A percentile compares a stretch with the other conserved stretches of the same genome.
Conservation (phyloP, 2,888 invertebrate species). For the Zhuqinia jingwanae region DNA sequence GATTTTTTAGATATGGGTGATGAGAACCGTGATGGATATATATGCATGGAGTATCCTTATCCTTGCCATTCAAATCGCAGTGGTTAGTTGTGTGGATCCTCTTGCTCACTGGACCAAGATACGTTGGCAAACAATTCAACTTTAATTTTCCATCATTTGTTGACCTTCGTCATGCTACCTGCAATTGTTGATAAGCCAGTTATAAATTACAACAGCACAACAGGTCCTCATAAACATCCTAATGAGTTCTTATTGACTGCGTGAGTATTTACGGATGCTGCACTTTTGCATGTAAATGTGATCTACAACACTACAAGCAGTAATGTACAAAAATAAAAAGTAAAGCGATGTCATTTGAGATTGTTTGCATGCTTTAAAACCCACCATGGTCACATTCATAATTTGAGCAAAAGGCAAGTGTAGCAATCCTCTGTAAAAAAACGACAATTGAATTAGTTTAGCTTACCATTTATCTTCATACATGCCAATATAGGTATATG, state of each 20-base stretch:
- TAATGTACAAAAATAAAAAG: too few relatives aligned
- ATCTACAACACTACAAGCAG: too few relatives aligned
- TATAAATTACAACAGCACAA: too few relatives aligned
- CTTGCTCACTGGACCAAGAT: constrained; percentile 35
- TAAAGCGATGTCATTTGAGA: too few relatives aligned
- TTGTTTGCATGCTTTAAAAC: too few relatives aligned
- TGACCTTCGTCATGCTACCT: constrained; percentile 39
- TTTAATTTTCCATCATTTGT: neutral
- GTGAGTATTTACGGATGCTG: too few relatives aligned
- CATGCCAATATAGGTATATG: neutral
- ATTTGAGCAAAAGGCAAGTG: too few relatives aligned
- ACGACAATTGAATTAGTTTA: neutral
- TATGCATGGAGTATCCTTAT: neutral
- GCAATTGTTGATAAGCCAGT: neutral
- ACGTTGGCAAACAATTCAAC: constrained; percentile 5
- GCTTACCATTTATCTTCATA: neutral
- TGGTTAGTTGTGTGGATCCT: neutral
- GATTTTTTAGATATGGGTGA: constrained; percentile 6
- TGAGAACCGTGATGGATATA: constrained; percentile 10
- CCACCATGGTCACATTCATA: too few relatives aligned
- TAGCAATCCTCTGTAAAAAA: too few relatives aligned
- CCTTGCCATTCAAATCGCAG: neutral
- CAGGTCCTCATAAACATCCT: too few relatives aligned
- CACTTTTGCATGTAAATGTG: too few relatives aligned
- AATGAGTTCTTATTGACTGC: too few relatives aligned